Evolutionary conservation across 2,888 invertebrate species (phyloP).

Genomic region (Acrocyrtus sp.): DNA sequence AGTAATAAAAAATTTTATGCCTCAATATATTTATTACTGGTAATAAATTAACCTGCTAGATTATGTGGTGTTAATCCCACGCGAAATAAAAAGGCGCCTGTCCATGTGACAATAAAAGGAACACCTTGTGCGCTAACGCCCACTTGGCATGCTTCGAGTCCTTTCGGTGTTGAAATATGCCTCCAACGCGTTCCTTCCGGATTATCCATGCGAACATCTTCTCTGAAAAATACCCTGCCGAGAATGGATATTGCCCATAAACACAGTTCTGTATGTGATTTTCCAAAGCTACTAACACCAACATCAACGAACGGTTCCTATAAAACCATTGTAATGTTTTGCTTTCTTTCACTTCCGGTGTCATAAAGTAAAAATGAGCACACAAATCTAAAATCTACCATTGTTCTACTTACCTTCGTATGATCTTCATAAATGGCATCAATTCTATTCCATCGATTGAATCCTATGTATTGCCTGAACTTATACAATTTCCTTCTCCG

Average conservation of each 20-base stretch:
- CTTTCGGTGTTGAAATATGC: conserved; percentile 78
- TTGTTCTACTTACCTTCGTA: conserved; percentile 71
- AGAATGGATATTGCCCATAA: conserved; percentile 96
- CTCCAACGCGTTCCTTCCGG: conserved; percentile 92
- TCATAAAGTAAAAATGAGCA: too few species aligned
- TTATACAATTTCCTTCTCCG: conserved; percentile 86
- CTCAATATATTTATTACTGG: not conserved
- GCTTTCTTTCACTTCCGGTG: not conserved
- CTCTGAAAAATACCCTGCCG: conserved; percentile 88
- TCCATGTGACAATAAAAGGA: conserved; percentile 87
- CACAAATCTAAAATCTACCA: not conserved
- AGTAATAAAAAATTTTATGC: not conserved
- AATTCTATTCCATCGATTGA: conserved; percentile 93
- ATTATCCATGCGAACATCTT: conserved; percentile 80
- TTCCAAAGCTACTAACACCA: conserved; percentile 84
- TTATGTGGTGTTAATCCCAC: conserved; percentile 84
- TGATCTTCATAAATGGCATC: conserved; percentile 89
- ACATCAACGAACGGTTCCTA: conserved; percentile 93
- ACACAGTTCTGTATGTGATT: conserved; percentile 79
- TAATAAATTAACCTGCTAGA: conserved; percentile 71
- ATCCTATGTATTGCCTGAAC: conserved; percentile 85
- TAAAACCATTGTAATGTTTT: conserved; percentile 6
- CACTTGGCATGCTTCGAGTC: conserved; percentile 85
- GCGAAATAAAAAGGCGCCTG: conserved; percentile 84
- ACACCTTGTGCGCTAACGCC: conserved; percentile 87